Percentiles rank a stretch among this genome's conserved stretches.
Evolutionary conservation across 2,888 invertebrate species (phyloP).

Genomic region (Bruchidius siliquastri): DNA sequence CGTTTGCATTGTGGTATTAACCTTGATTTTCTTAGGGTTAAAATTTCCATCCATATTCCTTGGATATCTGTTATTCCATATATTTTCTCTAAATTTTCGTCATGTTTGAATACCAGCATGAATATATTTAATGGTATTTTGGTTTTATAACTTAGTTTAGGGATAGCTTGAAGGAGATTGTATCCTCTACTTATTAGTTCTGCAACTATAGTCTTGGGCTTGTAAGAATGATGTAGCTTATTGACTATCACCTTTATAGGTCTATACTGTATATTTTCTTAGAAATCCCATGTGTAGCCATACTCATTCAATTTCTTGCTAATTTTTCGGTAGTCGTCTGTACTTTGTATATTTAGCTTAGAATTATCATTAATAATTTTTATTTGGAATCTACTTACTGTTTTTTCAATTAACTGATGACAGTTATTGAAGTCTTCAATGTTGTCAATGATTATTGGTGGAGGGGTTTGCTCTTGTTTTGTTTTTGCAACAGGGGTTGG

Average conservation of each 20-base stretch:
- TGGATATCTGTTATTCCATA: constrained; percentile 11
- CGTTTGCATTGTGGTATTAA: constrained; percentile 13
- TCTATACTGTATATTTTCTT: too few species aligned
- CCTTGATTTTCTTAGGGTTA: constrained; percentile 9
- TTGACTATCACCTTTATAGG: too few species aligned
- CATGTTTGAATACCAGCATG: constrained; percentile 11
- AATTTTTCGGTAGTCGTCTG: too few species aligned
- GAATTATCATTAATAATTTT: too few species aligned
- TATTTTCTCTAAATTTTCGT: constrained; percentile 12
- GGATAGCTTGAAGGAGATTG: constrained; percentile 5
- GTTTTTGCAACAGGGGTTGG: too few species aligned
- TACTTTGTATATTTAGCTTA: background rate
- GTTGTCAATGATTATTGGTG: too few species aligned
- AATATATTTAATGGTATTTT: constrained; percentile 13
- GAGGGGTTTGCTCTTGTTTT: too few species aligned
- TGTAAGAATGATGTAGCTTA: background rate
- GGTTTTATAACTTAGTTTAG: constrained; percentile 13
- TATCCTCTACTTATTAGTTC: constrained; percentile 6
- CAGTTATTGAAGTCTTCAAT: background rate
- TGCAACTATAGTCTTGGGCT: constrained; percentile 1
- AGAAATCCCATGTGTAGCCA: too few species aligned
- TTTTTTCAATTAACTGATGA: too few species aligned
- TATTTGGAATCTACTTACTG: too few species aligned
- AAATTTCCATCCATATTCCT: constrained; percentile 11
- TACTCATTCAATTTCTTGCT: too few species aligned